Evolutionary conservation across 37 sponge, comb jelly and placozoan genomes (phyloP), one percentile per base, ranked within the genome.

Genomic region (Cliona cf. orientalis): DNA sequence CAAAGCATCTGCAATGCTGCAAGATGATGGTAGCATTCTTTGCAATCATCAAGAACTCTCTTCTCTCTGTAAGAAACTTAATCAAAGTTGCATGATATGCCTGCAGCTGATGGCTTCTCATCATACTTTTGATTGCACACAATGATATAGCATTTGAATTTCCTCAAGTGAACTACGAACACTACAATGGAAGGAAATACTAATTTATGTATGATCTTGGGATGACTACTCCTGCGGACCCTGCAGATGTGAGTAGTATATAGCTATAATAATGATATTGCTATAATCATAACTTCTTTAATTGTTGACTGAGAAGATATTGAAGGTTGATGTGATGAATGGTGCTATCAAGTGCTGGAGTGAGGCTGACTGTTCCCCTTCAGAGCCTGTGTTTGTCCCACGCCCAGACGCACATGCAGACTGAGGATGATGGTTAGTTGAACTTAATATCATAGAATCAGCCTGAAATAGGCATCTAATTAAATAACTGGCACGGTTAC

Each of bases 81-180:
- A 17, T 33, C 3, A 2, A 35, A 35, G 36, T 66, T 31, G 66
- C 63, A 25, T 17, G 17, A n/a, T 17, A 49, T 17, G 11, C 14
- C 17, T 49, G 55, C 17, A 19, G 14, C 11, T 19, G 11, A 17
- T 19, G 11, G 17, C 55, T 49, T 11, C 17, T 49, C 55, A 49
- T 49, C 17, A 19, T 11, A 11, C 11, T 49, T 28, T 17, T 28
- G 4, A 31, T 17, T 62, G 22, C 2, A n/a, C n/a, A n/a, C n/a
- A n/a, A n/a, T n/a, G n/a, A n/a, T n/a, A n/a, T 33, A 77, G 78
- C 43, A 12, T 63, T 77, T 60, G 78, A 77, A 42, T 40, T 62
- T 23, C 78, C 78, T 23, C 65, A 38, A 6, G 62, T 77, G 11
- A 60, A 77, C 78, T 77, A 77, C 31, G 7, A 26, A 14, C 0